Evolutionary conservation across 2,797 vertebrate genomes (phyloP).

Genomic region (Ispidina lecontei): DNA sequence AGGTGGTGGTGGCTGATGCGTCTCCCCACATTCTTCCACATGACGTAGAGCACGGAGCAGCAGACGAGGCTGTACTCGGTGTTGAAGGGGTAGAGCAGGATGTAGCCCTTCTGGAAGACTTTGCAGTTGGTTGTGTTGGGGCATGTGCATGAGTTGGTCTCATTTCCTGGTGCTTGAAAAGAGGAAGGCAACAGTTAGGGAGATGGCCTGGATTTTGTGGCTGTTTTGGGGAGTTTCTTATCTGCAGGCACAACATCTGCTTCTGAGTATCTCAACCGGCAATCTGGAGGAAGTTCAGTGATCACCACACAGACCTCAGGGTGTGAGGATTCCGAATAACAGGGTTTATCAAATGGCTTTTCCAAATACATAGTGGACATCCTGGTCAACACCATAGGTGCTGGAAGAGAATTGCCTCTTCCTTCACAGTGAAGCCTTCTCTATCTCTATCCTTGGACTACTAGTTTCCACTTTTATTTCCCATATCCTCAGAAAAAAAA

Average conservation of each 20-base stretch:
- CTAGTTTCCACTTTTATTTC: not conserved
- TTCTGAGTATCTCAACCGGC: not conserved
- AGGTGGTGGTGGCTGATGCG: conserved; percentile 11
- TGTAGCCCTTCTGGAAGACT: conserved; percentile 85
- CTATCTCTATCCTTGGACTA: not conserved
- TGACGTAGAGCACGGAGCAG: conserved; percentile 87
- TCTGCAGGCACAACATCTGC: not conserved
- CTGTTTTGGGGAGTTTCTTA: not conserved
- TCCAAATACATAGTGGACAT: not conserved
- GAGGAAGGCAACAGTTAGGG: not conserved
- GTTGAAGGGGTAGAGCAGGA: conserved; percentile 91
- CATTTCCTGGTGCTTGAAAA: conserved; percentile 40
- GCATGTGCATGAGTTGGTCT: conserved; percentile 76
- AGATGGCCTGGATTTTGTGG: not conserved
- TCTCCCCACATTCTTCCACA: conserved; percentile 94
- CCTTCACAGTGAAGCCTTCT: not conserved
- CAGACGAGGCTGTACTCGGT: conserved; percentile 90
- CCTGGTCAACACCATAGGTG: not conserved
- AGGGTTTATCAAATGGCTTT: not conserved
- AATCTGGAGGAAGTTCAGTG: not conserved
- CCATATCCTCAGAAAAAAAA: not conserved
- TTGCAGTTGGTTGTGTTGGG: conserved; percentile 72
- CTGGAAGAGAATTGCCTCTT: not conserved
- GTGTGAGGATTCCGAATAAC: not conserved
- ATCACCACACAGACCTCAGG: not conserved